Evolutionary conservation across 2,888 invertebrate species (phyloP), one percentile per base, ranked within the genome.

Genomic region (Chrysotoxum bicinctum): DNA sequence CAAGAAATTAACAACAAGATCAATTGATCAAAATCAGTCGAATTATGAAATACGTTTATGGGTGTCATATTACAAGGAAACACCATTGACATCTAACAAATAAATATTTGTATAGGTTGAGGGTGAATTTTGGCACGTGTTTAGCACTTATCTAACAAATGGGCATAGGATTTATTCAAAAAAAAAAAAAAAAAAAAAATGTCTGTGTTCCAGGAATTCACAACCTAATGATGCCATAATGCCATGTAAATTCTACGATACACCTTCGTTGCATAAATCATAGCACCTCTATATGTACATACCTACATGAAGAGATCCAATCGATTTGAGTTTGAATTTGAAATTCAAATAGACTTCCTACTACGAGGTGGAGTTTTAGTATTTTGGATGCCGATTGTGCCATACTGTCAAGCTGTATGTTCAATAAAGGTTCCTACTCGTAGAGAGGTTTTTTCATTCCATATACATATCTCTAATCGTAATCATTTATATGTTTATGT

Each of bases 291-390:
- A 69, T 30, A 56, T 19, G 30, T 30, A 50, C 56, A 69, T 30
- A 56, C 23, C 30, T 30, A 50, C 7, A 73, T 26, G 21, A 23
- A 77, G n/a, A 54, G 48, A 50, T 69, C 12, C 23, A 40, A 60
- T 60, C 23, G 76, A 66, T 48, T 43, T 54, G 37, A 58, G 50
- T 26, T 26, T 50, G n/a, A 43, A 85, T 81, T 85, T 81, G 73
- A 81, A 85, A 64, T 81, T 85, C 77, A 77, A 85, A 85, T 81
- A 0, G 62, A 85, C 77, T 85, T 85, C 85, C 85, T 85, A 72
- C 80, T 80, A 50, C 26, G 21, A 52, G 35, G 56, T 23, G 35
- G 56, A 48, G 58, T n/a, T 26, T 3, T 21, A 21, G 8, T 7
- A 4, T 35, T 12, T 40, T 48, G 40, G 37, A 40, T 54, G 21